A percentile compares a stretch with the other conserved stretches of the same genome.
Evolutionary conservation across 2,888 invertebrate species (phyloP).

Genomic region (Sepiola atlantica): DNA sequence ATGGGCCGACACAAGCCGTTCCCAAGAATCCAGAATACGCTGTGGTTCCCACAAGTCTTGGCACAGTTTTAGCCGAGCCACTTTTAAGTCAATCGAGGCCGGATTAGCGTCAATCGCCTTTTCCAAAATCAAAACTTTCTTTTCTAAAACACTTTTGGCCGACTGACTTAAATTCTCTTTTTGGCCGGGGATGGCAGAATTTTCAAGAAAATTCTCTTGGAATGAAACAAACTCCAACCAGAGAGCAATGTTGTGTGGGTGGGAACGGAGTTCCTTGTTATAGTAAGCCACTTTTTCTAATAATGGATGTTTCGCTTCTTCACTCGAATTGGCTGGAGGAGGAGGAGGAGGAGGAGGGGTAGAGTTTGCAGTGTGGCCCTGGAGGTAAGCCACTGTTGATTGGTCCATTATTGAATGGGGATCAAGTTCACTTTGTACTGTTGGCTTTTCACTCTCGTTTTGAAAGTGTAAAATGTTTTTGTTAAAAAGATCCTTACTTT

Average conservation of each 20-base stretch:
- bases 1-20: slow-evolving; percentile 73
- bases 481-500: background rate
- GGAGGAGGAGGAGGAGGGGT: background rate
- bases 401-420: slow-evolving; percentile 61
- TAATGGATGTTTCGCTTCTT: slow-evolving; percentile 44
- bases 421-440: slow-evolving; percentile 50
- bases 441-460: background rate
- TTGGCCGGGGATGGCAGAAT: slow-evolving; percentile 47
- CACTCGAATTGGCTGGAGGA: background rate
- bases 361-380: slow-evolving; percentile 56
- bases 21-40: slow-evolving; percentile 73
- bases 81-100: slow-evolving; percentile 69
- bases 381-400: slow-evolving; percentile 65
- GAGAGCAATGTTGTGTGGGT: slow-evolving; percentile 70
- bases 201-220: slow-evolving; percentile 70
- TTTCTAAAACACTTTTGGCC: slow-evolving; percentile 68
- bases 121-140: slow-evolving; percentile 75
- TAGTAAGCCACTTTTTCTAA: slow-evolving; percentile 61
- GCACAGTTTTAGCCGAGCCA: slow-evolving; percentile 71
- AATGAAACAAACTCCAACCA: slow-evolving; percentile 76
- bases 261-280: slow-evolving; percentile 70
- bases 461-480: slow-evolving; percentile 50
- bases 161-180: slow-evolving; percentile 50
- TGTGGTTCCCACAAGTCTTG: slow-evolving; percentile 69
- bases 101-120: slow-evolving; percentile 74